Conservation (phyloP, 2,113 vertebrate species). For the Trachemys scripta region DNA sequence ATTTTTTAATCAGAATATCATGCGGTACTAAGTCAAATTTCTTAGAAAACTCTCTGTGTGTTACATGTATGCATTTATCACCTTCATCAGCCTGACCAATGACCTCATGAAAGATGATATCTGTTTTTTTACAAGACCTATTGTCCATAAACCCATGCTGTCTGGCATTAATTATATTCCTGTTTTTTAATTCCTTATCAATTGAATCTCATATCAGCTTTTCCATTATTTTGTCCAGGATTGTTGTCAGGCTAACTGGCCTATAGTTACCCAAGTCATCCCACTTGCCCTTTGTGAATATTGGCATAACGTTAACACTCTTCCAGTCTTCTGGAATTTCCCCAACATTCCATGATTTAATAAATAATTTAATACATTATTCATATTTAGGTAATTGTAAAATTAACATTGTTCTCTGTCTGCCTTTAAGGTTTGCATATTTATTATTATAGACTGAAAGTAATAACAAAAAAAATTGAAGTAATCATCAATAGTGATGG, state of each 20-base stretch:
- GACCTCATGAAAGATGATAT: not conserved
- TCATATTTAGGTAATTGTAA: not conserved
- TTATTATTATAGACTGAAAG: not conserved
- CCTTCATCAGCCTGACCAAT: not conserved
- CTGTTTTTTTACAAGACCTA: not conserved
- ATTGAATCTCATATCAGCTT: not conserved
- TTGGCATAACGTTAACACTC: not conserved
- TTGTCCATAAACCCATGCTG: not conserved
- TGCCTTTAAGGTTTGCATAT: not conserved
- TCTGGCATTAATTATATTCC: not conserved
- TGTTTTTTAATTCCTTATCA: not conserved
- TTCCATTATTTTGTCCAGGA: fast-evolving
- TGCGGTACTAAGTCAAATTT: not conserved
- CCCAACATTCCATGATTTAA: not conserved
- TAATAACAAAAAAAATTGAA: not conserved
- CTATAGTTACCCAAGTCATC: not conserved
- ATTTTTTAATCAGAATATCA: not conserved
- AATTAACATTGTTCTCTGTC: not conserved
- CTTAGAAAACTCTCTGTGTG: not conserved
- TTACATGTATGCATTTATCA: not conserved
- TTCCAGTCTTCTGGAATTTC: not conserved
- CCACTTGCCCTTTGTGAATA: not conserved
- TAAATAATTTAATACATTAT: not conserved
- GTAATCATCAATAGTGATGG: not conserved
- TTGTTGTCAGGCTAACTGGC: not conserved